Conservation (phyloP, 1,140 invertebrate genomes). For the Hylaeus volcanicus region DNA sequence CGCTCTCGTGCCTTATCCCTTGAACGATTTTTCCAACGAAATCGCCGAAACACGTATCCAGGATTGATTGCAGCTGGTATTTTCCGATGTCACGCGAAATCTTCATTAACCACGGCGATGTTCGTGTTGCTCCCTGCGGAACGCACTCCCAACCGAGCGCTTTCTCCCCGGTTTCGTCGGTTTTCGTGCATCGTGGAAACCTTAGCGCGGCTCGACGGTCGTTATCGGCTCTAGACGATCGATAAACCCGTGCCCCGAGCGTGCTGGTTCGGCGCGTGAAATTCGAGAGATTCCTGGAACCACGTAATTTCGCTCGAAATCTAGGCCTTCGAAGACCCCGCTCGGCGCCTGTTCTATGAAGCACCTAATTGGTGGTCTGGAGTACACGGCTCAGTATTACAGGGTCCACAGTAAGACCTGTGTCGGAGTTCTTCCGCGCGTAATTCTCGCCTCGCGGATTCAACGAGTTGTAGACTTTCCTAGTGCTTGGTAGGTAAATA, state of each 20-base stretch:
- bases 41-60: background rate
- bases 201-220: background rate
- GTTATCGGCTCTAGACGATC: background rate
- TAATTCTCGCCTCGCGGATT: no score
- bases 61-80: slow-evolving; percentile 12
- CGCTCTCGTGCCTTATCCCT: background rate
- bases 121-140: background rate
- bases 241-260: background rate
- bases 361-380: background rate
- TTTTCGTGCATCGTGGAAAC: slow-evolving; percentile 14
- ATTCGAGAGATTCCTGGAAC: slow-evolving; percentile 6
- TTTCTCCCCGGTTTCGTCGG: background rate
- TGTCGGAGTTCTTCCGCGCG: no score
- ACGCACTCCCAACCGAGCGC: background rate
- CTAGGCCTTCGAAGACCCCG: background rate
- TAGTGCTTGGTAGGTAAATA: no score
- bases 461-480: no score
- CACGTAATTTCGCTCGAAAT: background rate
- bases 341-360: background rate
- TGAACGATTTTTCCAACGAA: slow-evolving; percentile 1
- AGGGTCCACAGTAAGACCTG: no score
- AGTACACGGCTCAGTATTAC: background rate
- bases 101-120: slow-evolving; percentile 16
- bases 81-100: slow-evolving; percentile 30
- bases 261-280: background rate